A percentile compares a stretch with the other conserved stretches of the same genome.
Conservation (phyloP, 2,797 vertebrate genomes). For the Falco naumanni region DNA sequence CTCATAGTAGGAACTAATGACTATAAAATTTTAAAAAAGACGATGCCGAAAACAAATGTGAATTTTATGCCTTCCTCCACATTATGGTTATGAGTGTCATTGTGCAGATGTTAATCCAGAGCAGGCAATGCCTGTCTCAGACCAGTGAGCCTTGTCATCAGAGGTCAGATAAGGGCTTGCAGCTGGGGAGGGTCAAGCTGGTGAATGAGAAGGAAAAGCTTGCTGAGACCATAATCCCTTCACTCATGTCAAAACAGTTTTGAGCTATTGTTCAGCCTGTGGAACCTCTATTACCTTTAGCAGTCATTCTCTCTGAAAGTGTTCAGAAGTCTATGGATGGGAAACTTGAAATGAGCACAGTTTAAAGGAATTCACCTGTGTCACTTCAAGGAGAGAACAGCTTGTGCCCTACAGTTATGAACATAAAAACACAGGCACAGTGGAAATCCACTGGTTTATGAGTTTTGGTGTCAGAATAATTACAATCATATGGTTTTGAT, state of each 20-base stretch:
- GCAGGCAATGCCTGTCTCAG: background rate
- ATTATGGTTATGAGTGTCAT: background rate
- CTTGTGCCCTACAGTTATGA: background rate
- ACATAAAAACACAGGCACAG: background rate
- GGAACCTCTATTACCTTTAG: constrained; percentile 56
- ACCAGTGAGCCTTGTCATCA: background rate
- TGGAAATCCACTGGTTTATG: background rate
- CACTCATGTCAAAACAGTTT: constrained; percentile 56
- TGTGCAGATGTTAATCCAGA: background rate
- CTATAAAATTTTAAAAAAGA: background rate
- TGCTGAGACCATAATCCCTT: constrained; percentile 50
- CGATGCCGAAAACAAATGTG: background rate
- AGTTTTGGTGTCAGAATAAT: background rate
- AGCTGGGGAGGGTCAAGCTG: background rate
- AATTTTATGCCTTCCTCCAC: background rate
- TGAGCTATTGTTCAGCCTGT: constrained; percentile 58
- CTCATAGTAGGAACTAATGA: background rate
- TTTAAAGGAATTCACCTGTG: constrained; percentile 60
- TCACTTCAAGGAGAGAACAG: constrained; percentile 53
- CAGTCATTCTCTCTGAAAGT: constrained; percentile 50
- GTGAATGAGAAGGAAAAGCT: constrained; percentile 44
- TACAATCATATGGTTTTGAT: background rate
- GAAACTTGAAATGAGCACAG: constrained; percentile 41
- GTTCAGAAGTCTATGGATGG: constrained; percentile 14
- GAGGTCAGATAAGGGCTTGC: constrained; percentile 30